These are phyloP conservation scores for Phaenicophaeus curvirostris DNA, from an alignment of 2,797 vertebrate genomes.

Conservation along the genomic window DNA sequence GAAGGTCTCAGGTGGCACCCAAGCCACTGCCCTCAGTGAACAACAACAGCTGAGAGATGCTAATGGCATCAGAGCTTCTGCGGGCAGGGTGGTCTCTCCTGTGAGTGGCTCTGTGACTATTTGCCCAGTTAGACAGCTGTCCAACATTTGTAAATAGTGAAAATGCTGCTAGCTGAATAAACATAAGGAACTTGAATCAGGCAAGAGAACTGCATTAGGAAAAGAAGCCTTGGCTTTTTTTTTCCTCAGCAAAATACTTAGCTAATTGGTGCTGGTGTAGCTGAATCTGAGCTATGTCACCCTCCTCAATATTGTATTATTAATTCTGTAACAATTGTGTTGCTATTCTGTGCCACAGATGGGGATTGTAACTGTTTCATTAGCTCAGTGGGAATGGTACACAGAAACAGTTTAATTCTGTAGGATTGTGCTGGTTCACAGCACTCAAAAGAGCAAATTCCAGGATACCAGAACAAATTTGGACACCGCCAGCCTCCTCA, in stretches of 20 bases:
- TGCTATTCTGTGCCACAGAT: not conserved
- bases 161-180: not conserved
- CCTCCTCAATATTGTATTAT: not conserved
- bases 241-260: not conserved
- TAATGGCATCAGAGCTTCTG: not conserved
- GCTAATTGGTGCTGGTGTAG: conserved; percentile 13
- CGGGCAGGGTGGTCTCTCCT: not conserved
- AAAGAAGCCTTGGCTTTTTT: conserved; percentile 3
- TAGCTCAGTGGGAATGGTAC: conserved; percentile 11
- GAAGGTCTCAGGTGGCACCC: not conserved
- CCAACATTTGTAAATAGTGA: not conserved
- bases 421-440: conserved; percentile 25
- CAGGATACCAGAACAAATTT: conserved; percentile 45
- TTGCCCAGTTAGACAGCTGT: not conserved
- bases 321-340: conserved; percentile 43
- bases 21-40: not conserved
- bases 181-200: not conserved
- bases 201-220: not conserved
- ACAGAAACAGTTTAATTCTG: conserved; percentile 28
- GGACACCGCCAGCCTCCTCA: conserved; percentile 37
- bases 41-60: not conserved
- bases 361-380: conserved; percentile 49
- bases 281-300: conserved; percentile 5
- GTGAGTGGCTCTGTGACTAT: not conserved
- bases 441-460: conserved; percentile 50